phyloP scores from a whole-genome alignment of 2,797 vertebrate species.

The Craterocephalus amniculus region DNA sequence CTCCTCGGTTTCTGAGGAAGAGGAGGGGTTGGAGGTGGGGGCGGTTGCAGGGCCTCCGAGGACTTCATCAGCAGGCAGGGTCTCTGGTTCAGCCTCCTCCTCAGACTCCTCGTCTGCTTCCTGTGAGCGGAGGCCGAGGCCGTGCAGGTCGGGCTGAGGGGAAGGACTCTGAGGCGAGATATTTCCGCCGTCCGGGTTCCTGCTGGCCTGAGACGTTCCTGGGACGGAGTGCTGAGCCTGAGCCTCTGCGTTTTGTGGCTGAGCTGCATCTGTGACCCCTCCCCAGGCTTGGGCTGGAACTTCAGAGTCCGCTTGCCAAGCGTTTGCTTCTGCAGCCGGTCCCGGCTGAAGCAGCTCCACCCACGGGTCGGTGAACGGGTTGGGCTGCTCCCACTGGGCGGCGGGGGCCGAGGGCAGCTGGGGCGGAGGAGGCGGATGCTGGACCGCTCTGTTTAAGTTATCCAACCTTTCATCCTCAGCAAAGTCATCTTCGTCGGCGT shows the following conservation, averaged over 20 bases:
- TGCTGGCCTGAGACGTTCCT: conserved; percentile 77
- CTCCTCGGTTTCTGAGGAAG: conserved; percentile 79
- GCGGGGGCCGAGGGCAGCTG: conserved; percentile 68
- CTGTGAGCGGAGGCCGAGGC: conserved; percentile 63
- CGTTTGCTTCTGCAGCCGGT: conserved; percentile 25
- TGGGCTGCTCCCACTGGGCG: conserved; percentile 77
- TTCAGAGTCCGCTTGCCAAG: conserved; percentile 64
- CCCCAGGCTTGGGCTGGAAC: conserved; percentile 69
- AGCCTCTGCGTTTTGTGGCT: conserved; percentile 17
- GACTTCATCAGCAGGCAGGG: conserved; percentile 78
- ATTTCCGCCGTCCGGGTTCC: conserved; percentile 75
- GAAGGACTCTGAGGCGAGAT: conserved; percentile 25
- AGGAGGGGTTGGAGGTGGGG: conserved; percentile 75
- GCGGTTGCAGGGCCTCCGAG: conserved; percentile 69
- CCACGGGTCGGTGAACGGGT: conserved; percentile 74
- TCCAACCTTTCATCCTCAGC: conserved; percentile 83
- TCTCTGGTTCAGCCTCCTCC: conserved; percentile 70
- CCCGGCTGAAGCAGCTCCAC: conserved; percentile 43
- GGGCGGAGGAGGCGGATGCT: conserved; percentile 64
- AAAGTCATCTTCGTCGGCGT: conserved; percentile 82
- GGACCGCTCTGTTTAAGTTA: conserved; percentile 80
- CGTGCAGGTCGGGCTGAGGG: conserved; percentile 55
- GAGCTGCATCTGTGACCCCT: conserved; percentile 50
- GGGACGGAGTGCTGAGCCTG: conserved; percentile 26
- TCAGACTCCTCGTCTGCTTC: conserved; percentile 62